A percentile compares a stretch with the other conserved stretches of the same genome.
phyloP scores from a whole-genome alignment of 1,140 invertebrate species.

The Temnothorax curvispinosus region DNA sequence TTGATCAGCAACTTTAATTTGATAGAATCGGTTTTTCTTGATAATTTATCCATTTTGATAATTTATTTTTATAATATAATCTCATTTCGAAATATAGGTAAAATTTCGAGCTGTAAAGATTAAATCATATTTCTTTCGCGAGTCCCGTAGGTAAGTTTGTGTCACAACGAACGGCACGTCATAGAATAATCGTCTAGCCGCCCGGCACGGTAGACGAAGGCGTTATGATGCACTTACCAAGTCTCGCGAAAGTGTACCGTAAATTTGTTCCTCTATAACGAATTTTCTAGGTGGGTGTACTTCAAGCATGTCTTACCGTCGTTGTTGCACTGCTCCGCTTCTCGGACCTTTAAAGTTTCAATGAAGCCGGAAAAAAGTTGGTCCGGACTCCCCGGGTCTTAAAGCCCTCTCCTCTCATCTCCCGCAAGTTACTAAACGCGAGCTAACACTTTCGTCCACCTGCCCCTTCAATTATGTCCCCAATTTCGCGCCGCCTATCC shows the following conservation, averaged over 20 bases:
- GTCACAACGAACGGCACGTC: neutral
- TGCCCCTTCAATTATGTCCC: constrained; percentile 67
- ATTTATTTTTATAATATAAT: neutral
- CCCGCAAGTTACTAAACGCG: constrained; percentile 42
- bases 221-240: constrained; percentile 68
- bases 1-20: neutral
- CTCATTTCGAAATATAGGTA: neutral
- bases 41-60: neutral
- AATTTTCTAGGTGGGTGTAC: constrained; percentile 30
- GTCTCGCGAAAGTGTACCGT: constrained; percentile 47
- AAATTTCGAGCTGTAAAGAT: constrained; percentile 17
- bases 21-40: too few relatives aligned
- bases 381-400: constrained; percentile 4
- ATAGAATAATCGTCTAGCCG: constrained; percentile 44
- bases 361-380: constrained; percentile 43
- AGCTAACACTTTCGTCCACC: constrained; percentile 61
- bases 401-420: constrained; percentile 9
- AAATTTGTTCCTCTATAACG: constrained; percentile 57
- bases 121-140: constrained; percentile 17
- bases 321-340: neutral
- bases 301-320: constrained; percentile 15
- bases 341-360: constrained; percentile 50
- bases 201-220: constrained; percentile 48
- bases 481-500: constrained; percentile 54
- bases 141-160: neutral